phyloP scores from a whole-genome alignment of 2,113 vertebrate genomes.

The Brachyhypopomus gauderio region DNA sequence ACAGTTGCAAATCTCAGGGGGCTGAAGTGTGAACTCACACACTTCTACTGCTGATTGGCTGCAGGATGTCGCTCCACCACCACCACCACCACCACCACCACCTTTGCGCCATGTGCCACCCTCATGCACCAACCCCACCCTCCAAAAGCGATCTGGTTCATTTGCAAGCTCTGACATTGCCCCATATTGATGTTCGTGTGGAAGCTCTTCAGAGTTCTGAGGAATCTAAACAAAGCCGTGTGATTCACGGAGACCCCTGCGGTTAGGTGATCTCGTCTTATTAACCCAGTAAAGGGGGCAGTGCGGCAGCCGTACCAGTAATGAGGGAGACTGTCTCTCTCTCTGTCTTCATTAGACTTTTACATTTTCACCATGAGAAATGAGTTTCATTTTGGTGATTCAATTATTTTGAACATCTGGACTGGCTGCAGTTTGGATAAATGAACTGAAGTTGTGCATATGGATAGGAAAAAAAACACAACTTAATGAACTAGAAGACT shows the following conservation, averaged over 20 bases:
- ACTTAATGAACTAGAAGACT: background rate
- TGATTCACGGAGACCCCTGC: background rate
- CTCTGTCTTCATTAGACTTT: background rate
- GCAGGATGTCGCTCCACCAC: too few species aligned
- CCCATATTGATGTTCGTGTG: background rate
- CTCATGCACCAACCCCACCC: too few species aligned
- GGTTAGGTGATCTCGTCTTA: background rate
- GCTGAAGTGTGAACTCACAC: too few species aligned
- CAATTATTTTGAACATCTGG: constrained; percentile 12
- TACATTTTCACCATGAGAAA: background rate
- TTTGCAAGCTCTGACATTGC: background rate
- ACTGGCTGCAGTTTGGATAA: background rate
- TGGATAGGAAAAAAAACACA: background rate
- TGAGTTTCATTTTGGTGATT: constrained; percentile 5
- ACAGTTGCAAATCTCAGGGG: too few species aligned
- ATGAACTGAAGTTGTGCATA: background rate
- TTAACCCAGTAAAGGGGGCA: background rate
- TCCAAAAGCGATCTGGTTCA: too few species aligned
- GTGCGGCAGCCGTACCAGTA: too few species aligned
- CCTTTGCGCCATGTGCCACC: too few species aligned
- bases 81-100: too few species aligned
- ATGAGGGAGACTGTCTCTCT: background rate
- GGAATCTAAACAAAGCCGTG: background rate
- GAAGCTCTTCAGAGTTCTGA: background rate
- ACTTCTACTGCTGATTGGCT: too few species aligned